These are phyloP conservation scores for Ptiloglossa arizonensis DNA, from an alignment of 1,140 invertebrate species.

Conservation along the genomic window DNA sequence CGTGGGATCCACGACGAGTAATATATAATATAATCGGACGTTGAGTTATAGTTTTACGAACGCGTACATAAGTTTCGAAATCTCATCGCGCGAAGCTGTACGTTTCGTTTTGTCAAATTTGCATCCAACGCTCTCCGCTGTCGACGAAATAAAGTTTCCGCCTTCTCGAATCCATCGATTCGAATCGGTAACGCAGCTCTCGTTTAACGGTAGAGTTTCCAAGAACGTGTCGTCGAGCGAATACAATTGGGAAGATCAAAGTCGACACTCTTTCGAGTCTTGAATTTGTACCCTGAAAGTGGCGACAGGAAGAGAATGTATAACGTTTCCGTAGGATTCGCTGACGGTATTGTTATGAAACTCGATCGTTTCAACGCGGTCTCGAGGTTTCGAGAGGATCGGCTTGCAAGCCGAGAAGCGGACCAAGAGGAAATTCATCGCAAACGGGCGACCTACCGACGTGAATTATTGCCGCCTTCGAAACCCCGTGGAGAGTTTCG, in stretches of 20 bases:
- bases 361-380: constrained; percentile 20
- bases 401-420: background rate
- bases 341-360: constrained; percentile 16
- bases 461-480: constrained; percentile 8
- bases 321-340: background rate
- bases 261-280: background rate
- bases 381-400: no score
- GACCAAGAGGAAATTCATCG: constrained; percentile 36
- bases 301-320: background rate
- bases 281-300: background rate
- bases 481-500: background rate
- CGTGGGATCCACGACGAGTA: background rate
- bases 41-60: background rate
- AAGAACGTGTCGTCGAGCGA: background rate
- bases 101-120: background rate
- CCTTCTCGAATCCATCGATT: background rate
- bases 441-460: constrained; percentile 15
- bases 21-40: background rate
- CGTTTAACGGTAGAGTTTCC: background rate
- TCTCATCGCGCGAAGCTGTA: background rate
- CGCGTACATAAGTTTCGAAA: background rate
- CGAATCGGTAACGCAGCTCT: background rate
- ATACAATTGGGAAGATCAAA: constrained; percentile 4
- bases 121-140: background rate
- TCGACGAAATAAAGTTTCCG: background rate